These are phyloP conservation scores for Lophotriccus pileatus DNA, from an alignment of 2,797 vertebrate genomes.

Conservation along the genomic window DNA sequence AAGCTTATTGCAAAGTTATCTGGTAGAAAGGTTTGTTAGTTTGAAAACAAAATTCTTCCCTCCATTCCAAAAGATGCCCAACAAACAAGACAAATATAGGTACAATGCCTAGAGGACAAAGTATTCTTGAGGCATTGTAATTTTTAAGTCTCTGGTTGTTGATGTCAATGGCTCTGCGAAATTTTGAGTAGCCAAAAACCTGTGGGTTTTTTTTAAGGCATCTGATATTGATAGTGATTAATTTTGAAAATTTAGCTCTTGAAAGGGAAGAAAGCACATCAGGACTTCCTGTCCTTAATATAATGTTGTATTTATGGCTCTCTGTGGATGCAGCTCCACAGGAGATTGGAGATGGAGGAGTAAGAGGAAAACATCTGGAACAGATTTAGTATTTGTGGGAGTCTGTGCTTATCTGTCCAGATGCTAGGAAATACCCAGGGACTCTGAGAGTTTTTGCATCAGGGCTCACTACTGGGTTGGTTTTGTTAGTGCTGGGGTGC, in stretches of 20 bases:
- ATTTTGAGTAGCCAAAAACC: not conserved
- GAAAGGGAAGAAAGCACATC: not conserved
- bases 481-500: not conserved
- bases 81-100: not conserved
- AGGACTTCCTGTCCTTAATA: conserved; percentile 16
- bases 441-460: not conserved
- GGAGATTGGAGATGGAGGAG: not conserved
- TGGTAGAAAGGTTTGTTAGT: not conserved
- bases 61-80: not conserved
- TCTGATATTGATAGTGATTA: not conserved
- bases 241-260: not conserved
- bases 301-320: conserved; percentile 2
- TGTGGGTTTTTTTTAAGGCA: not conserved
- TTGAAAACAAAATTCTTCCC: not conserved
- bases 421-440: not conserved
- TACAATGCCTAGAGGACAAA: not conserved
- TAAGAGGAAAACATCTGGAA: conserved; percentile 35
- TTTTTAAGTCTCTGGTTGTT: not conserved
- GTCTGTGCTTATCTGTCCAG: not conserved
- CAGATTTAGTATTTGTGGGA: not conserved
- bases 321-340: not conserved
- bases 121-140: not conserved
- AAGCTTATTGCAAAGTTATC: not conserved
- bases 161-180: not conserved
- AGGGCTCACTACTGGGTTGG: not conserved